phyloP scores from a whole-genome alignment of 2,888 invertebrate species.

The Pheosia tremula region DNA sequence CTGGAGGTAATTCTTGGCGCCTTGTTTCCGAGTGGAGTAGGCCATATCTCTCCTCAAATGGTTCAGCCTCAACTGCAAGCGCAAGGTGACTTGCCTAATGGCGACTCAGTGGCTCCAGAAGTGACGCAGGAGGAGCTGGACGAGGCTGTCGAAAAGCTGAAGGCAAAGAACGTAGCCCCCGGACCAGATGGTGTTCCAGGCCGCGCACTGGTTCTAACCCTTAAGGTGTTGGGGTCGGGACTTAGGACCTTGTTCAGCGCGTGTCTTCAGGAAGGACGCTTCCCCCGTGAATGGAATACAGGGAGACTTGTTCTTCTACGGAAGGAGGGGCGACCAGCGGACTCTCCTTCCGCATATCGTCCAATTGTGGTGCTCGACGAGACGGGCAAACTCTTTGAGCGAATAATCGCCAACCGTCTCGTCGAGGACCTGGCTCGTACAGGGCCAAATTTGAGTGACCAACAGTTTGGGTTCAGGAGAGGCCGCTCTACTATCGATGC shows the following conservation, averaged over 20 bases:
- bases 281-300: not conserved
- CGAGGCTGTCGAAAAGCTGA: too few species aligned
- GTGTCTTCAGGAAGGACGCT: not conserved
- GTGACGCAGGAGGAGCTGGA: too few species aligned
- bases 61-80: too few species aligned
- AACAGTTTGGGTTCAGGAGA: not conserved
- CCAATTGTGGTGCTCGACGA: constrained; percentile 3
- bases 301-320: not conserved
- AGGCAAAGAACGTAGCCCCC: too few species aligned
- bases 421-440: not conserved
- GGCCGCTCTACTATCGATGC: not conserved
- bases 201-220: not conserved
- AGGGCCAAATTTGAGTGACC: not conserved
- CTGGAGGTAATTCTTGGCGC: not conserved
- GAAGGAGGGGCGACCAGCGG: not conserved
- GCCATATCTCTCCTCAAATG: too few species aligned
- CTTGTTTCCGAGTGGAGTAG: not conserved
- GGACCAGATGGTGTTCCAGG: not conserved
- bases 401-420: not conserved
- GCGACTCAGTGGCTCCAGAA: too few species aligned
- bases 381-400: constrained; percentile 3
- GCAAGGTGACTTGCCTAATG: too few species aligned
- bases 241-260: not conserved
- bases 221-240: not conserved
- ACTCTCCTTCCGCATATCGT: not conserved